Conservation (phyloP, 2,888 invertebrate genomes). For the Nowickia ferox region DNA sequence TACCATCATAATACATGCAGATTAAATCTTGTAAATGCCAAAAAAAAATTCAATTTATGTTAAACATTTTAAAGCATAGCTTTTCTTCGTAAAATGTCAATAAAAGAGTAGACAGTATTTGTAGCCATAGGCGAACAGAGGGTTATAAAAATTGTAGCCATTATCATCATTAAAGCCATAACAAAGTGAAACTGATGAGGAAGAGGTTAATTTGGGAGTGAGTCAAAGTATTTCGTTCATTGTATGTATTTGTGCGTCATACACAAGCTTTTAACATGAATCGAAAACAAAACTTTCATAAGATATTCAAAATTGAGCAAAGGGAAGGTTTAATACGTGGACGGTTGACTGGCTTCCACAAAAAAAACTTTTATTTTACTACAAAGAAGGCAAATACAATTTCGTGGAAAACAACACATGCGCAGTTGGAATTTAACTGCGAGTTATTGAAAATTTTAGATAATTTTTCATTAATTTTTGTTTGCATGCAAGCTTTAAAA, state of each 20-base stretch:
- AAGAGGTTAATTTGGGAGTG: not conserved
- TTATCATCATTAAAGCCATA: not conserved
- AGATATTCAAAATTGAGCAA: slow-evolving; percentile 25
- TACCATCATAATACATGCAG: not conserved
- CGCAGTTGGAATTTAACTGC: slow-evolving; percentile 30
- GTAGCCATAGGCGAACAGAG: not conserved
- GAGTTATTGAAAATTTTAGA: not conserved
- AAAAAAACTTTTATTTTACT: not conserved
- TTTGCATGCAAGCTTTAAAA: not conserved
- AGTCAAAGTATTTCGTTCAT: not conserved
- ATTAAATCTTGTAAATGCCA: not conserved
- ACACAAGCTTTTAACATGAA: slow-evolving; percentile 9
- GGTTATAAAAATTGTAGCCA: not conserved
- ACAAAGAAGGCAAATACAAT: slow-evolving; percentile 30
- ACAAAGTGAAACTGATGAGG: not conserved
- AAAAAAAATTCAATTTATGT: no score
- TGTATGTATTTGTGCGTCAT: slow-evolving; percentile 19
- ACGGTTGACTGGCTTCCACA: not conserved
- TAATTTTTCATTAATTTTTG: not conserved
- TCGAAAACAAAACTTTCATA: slow-evolving; percentile 57
- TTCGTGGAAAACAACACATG: slow-evolving; percentile 7
- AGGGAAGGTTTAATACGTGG: slow-evolving; percentile 31
- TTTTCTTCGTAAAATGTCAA: slow-evolving; percentile 37
- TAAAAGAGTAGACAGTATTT: not conserved
- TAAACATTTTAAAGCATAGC: slow-evolving; percentile 1